Percentiles rank a stretch among this genome's conserved stretches.
Evolutionary conservation across 2,888 invertebrate species (phyloP).

Genomic region (Hoplodrina ambigua): DNA sequence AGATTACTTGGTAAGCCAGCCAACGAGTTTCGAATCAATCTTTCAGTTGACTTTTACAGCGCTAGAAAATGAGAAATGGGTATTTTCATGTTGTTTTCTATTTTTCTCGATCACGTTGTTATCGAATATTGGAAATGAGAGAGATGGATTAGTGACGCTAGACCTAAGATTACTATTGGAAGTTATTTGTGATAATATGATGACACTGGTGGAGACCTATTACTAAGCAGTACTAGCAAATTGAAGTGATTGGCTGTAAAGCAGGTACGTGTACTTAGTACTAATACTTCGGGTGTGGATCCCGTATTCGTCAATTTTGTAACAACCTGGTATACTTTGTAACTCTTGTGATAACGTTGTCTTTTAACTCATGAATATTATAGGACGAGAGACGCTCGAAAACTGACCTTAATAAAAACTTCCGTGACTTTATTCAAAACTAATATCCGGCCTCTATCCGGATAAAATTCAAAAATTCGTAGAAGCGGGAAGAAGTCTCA

Average conservation of each 20-base stretch:
- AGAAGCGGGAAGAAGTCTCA: slow-evolving; percentile 66
- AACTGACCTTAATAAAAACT: slow-evolving; percentile 19
- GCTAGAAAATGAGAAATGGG: slow-evolving; percentile 48
- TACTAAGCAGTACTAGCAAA: slow-evolving; percentile 10
- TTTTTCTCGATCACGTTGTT: slow-evolving; percentile 40
- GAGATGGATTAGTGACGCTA: slow-evolving; percentile 44
- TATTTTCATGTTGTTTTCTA: slow-evolving; percentile 44
- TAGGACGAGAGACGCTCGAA: background rate
- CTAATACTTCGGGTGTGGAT: slow-evolving; percentile 16
- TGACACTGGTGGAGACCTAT: background rate
- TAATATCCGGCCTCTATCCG: slow-evolving; percentile 17
- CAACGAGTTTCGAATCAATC: slow-evolving; percentile 41
- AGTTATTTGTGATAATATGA: slow-evolving; percentile 2
- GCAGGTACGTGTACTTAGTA: slow-evolving; percentile 6
- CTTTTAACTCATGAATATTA: slow-evolving; percentile 7
- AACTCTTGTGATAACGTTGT: slow-evolving; percentile 21
- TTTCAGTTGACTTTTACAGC: slow-evolving; percentile 53
- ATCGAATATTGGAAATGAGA: slow-evolving; percentile 30
- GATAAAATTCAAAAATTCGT: slow-evolving; percentile 46
- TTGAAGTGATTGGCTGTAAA: slow-evolving; percentile 12
- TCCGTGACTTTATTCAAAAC: slow-evolving; percentile 28
- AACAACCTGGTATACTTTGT: slow-evolving; percentile 24
- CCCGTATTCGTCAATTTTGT: slow-evolving; percentile 16
- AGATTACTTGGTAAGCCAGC: slow-evolving; percentile 21
- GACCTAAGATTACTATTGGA: slow-evolving; percentile 27